phyloP scores from a whole-genome alignment of 2,113 vertebrate species.

The Cinclus mexicanus region DNA sequence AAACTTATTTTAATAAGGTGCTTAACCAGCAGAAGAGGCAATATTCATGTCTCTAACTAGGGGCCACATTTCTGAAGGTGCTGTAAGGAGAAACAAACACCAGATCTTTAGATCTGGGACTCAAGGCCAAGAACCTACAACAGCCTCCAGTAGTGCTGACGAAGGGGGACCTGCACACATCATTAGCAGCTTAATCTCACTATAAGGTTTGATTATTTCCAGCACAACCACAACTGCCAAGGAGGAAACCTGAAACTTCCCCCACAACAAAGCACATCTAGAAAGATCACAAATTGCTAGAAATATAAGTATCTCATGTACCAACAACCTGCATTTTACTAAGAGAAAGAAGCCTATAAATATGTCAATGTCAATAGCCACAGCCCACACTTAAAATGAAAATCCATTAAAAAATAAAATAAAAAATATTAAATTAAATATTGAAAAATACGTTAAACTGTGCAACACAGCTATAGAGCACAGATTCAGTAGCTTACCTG shows the following conservation, averaged over 20 bases:
- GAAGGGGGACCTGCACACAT: conserved; percentile 22
- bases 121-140: conserved; percentile 23
- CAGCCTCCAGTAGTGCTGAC: conserved; percentile 23
- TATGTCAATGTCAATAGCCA: not conserved
- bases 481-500: conserved; percentile 81
- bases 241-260: not conserved
- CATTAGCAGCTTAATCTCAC: conserved; percentile 57
- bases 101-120: not conserved
- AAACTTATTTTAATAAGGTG: not conserved
- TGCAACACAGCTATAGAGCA: accelerated
- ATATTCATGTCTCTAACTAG: not conserved
- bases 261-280: not conserved
- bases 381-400: not conserved
- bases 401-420: not conserved
- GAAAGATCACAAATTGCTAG: not conserved
- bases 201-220: conserved; percentile 36
- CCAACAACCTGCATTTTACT: not conserved
- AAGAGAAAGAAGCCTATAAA: not conserved
- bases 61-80: not conserved
- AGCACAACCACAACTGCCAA: accelerated
- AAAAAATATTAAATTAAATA: no score
- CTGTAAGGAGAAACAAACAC: conserved; percentile 8
- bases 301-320: not conserved
- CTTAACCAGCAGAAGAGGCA: not conserved
- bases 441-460: not conserved